Evolutionary conservation across 2,888 invertebrate genomes (phyloP), one percentile per base, ranked within the genome.

Genomic region (Netelia melanura): DNA sequence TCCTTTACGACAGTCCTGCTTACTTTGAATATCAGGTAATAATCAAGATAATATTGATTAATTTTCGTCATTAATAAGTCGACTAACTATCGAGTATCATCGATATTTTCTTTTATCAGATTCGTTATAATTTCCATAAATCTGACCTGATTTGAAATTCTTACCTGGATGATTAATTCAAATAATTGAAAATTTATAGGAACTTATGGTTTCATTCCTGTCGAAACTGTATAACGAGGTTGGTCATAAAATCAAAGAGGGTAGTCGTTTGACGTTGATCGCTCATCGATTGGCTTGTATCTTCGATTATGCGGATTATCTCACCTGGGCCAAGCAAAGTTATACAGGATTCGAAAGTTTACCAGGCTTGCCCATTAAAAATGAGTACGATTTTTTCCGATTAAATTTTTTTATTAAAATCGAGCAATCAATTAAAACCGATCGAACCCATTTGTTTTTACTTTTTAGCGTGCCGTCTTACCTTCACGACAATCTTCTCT

Each of bases 21-120:
- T 93, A 92, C 84, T 86, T 89, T 0, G 87, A 81, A 17, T 93
- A 92, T 79, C 91, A 92, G 89, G 93, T 93, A 86, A 86, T 56
- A 44, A 9, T 30, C 0, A 5, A 30, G 30, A 30, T 5, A 30
- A 30, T 30, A 30, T 30, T 5, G 30, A 30, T 30, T 3, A 30
- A 30, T 30, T 30, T 5, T 3, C 30, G 30, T 30, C 30, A n/a
- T 11, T 10, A 2, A 54, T 67, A n/a, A 30, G 9, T n/a, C 17
- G 76, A 64, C 21, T 2, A 3, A 25, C 25, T 25, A 25, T 25
- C 25, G 30, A 10, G n/a, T 76, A 6, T 48, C 30, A 0, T 30
- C 30, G 21, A 65, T 30, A 43, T 48, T 68, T 62, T 43, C 17
- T 11, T 48, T 1, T 10, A 30, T 43, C 43, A 48, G 23, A 25